Percentiles rank a stretch among this genome's conserved stretches.
Evolutionary conservation across 2,888 invertebrate species (phyloP).

Genomic region (Drosophila neotestacea): DNA sequence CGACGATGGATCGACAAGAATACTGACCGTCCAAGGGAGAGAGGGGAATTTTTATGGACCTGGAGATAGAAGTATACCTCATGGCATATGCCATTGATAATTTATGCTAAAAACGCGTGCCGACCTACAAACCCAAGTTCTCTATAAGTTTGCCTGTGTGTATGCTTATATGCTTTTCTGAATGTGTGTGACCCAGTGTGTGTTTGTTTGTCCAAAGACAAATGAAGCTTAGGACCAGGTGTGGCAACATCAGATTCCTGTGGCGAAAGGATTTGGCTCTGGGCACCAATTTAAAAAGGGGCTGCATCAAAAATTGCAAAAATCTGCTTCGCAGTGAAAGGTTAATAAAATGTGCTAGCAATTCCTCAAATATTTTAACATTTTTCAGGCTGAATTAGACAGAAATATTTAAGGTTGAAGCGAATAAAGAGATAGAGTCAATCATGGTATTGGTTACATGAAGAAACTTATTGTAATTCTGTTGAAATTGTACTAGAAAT

Average conservation of each 20-base stretch:
- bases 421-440: too few species aligned
- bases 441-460: too few species aligned
- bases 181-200: constrained; percentile 9
- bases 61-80: constrained; percentile 29
- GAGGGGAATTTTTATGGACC: constrained; percentile 46
- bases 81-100: constrained; percentile 62
- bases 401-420: too few species aligned
- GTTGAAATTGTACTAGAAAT: background rate
- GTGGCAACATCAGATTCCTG: constrained; percentile 12
- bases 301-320: background rate
- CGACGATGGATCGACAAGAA: constrained; percentile 58
- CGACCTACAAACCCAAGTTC: constrained; percentile 31
- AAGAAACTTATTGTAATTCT: too few species aligned
- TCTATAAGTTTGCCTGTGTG: background rate
- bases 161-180: background rate
- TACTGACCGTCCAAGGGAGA: background rate
- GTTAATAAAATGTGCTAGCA: background rate
- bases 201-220: constrained; percentile 52
- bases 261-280: constrained; percentile 11
- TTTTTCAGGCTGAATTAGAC: background rate
- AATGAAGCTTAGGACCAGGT: constrained; percentile 37
- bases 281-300: constrained; percentile 17
- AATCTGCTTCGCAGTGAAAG: background rate
- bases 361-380: background rate
- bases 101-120: constrained; percentile 75